Evolutionary conservation across 2,888 invertebrate species (phyloP).

Genomic region (Heliconius sara): DNA sequence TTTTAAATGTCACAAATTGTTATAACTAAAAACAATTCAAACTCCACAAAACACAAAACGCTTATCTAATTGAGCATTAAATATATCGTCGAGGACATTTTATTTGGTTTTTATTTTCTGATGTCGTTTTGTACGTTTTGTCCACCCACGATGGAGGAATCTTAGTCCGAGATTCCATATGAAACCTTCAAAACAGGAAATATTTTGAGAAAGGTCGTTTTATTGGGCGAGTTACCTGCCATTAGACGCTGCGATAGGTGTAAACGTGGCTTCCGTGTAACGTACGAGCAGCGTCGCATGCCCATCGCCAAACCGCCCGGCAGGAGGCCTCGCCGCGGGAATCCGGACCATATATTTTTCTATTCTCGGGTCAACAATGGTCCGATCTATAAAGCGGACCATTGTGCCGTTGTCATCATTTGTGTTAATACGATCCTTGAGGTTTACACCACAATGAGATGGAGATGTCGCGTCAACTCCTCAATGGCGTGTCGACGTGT

Average conservation of each 20-base stretch:
- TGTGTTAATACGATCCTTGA: constrained; percentile 83
- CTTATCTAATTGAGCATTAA: constrained; percentile 84
- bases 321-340: constrained; percentile 75
- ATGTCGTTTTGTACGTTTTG: constrained; percentile 79
- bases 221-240: constrained; percentile 81
- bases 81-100: constrained; percentile 82
- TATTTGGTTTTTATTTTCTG: constrained; percentile 80
- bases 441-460: constrained; percentile 81
- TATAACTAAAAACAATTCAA: constrained; percentile 74
- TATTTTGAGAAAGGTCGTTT: constrained; percentile 80
- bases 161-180: constrained; percentile 68
- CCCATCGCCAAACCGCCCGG: constrained; percentile 71
- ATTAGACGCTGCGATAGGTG: constrained; percentile 81
- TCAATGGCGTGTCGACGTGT: constrained; percentile 81
- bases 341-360: constrained; percentile 77
- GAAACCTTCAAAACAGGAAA: constrained; percentile 81
- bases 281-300: constrained; percentile 55
- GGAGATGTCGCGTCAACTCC: constrained; percentile 75
- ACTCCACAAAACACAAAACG: constrained; percentile 80
- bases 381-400: constrained; percentile 68
- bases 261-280: constrained; percentile 80
- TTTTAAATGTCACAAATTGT: constrained; percentile 70
- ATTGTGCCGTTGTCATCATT: constrained; percentile 82
- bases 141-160: constrained; percentile 80
- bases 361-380: constrained; percentile 78